Evolutionary conservation across 1,140 invertebrate species (phyloP), one percentile per base, ranked within the genome.

Genomic region (Cecropterus lyciades): DNA sequence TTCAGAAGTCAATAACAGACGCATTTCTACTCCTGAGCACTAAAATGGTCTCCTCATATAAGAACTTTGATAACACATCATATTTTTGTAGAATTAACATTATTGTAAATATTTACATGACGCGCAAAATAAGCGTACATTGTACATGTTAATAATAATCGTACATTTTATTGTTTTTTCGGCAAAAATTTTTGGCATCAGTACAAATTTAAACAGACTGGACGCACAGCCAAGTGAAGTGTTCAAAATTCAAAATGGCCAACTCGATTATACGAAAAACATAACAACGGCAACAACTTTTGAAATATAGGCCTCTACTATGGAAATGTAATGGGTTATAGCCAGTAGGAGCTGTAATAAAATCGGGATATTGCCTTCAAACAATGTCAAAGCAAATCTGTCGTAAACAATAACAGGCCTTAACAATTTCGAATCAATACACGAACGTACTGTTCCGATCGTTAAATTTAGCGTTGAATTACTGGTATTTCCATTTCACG

Each of bases 321-420:
- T 79, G 70, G 66, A 71, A 71, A 79, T 76, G 80, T 80, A 76
- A 84, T 80, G 72, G 64, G 63, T 65, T 75, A 67, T 74, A 75
- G 80, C 73, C 73, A 75, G 75, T 70, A 73, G 69, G 67, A 82
- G 67, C 69, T 67, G 72, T 65, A 72, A 77, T 86, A 79, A 86
- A 83, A 84, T 67, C 56, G 70, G 70, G 73, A 75, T 77, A 79
- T 72, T 76, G 75, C 74, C 67, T 79, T 75, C 75, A 80, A 84
- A 85, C 79, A 85, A 82, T 85, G 79, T 82, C 75, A 82, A 75
- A 77, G 74, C 70, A 76, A 80, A 77, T 80, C 73, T 73, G 76
- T 80, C 72, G 80, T 82, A 77, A 84, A 79, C 65, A 73, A 74
- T 77, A 71, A 84, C 69, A 79, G 55, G 72, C 69, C 62, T 75